phyloP scores from a whole-genome alignment of 2,113 vertebrate genomes.

The Tragelaphus buxtoni region DNA sequence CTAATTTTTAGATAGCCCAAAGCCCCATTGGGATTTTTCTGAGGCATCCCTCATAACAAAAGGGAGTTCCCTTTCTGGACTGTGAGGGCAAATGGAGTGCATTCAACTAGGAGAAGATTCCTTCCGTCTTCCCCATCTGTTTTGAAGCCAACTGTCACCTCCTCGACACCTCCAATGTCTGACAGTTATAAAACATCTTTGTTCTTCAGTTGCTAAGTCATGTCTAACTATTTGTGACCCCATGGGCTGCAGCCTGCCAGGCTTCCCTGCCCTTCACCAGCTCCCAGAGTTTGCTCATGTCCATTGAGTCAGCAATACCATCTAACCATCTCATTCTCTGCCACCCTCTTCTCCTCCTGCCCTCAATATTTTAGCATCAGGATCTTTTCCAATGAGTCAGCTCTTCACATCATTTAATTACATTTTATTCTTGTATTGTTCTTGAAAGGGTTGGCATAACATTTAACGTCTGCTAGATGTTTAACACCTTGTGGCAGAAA shows the following conservation, averaged over 20 bases:
- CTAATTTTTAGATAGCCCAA: background rate
- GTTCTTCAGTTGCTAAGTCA: background rate
- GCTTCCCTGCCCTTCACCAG: background rate
- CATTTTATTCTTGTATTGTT: conserved; percentile 25
- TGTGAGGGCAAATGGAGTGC: background rate
- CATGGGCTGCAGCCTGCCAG: background rate
- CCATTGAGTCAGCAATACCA: background rate
- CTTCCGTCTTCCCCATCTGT: background rate
- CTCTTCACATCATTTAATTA: background rate
- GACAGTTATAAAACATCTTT: background rate
- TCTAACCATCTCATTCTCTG: background rate
- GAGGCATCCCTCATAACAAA: background rate
- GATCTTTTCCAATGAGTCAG: background rate
- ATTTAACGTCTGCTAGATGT: background rate
- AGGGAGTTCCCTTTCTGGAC: background rate
- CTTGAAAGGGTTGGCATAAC: background rate
- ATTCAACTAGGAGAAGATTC: background rate
- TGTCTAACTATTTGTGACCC: background rate
- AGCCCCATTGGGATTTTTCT: background rate
- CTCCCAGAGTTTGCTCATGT: background rate
- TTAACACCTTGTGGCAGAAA: conserved; percentile 14
- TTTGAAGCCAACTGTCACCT: background rate
- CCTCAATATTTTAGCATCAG: background rate
- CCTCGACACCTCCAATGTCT: background rate
- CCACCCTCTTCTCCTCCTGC: background rate